phyloP scores from a whole-genome alignment of 2,888 invertebrate genomes.

The Hipparchia semele region DNA sequence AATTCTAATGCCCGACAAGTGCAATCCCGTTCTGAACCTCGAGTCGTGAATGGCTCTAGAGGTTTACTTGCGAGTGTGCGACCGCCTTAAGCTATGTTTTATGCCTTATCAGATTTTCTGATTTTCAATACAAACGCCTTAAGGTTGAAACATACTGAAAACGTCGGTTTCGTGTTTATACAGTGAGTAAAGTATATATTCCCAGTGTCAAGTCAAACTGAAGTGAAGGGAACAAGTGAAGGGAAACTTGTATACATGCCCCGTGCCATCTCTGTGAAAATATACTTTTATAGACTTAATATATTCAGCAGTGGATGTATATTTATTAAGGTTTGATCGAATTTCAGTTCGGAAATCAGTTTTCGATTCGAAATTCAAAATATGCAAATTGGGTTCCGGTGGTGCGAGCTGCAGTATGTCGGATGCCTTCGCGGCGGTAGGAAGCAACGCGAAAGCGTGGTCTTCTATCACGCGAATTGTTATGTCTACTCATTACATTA shows the following conservation, averaged over 20 bases:
- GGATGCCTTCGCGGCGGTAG: constrained; percentile 38
- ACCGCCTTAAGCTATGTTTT: not conserved
- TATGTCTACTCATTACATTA: constrained; percentile 23
- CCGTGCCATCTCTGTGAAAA: no score
- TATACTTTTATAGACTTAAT: no score
- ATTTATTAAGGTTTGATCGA: constrained; percentile 18
- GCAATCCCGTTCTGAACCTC: not conserved
- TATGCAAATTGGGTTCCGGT: constrained; percentile 45
- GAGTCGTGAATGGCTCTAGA: not conserved
- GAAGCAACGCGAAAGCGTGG: constrained; percentile 29
- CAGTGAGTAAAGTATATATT: not conserved
- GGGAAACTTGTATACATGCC: no score
- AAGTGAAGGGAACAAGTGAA: no score
- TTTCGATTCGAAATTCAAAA: constrained; percentile 44
- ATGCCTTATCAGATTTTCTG: not conserved
- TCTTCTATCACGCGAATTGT: constrained; percentile 38
- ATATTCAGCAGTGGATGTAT: no score
- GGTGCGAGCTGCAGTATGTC: constrained; percentile 31
- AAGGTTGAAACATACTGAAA: not conserved
- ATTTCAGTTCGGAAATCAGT: constrained; percentile 38
- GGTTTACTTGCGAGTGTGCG: not conserved
- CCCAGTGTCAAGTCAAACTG: no score
- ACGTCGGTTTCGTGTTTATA: no score
- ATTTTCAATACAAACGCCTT: not conserved
- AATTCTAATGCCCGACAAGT: not conserved